Evolutionary conservation across 23 tunicate genomes (phyloP).

Genomic region (Trididemnum miniatum): DNA sequence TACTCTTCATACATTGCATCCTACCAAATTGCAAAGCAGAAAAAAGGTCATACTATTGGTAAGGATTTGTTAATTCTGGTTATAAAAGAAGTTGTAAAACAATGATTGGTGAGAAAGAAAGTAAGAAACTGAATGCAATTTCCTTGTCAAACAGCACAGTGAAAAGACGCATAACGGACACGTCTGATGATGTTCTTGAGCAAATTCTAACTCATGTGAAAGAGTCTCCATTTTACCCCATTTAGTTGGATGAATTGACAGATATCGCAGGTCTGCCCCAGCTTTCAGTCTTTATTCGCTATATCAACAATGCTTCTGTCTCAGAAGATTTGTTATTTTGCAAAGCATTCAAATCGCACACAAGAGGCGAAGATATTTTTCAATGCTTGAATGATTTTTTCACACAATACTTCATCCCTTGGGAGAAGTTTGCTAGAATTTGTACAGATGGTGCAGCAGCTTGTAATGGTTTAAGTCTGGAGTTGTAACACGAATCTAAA

Average conservation of each 20-base stretch:
- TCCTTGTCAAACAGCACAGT: constrained; percentile 33
- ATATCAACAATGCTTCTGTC: no score
- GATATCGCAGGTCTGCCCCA: constrained; percentile 48
- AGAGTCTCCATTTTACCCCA: constrained; percentile 42
- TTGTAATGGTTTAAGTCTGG: no score
- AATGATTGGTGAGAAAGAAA: constrained; percentile 44
- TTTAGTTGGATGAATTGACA: constrained; percentile 53
- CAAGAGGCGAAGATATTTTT: constrained; percentile 52
- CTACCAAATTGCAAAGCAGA: constrained; percentile 43
- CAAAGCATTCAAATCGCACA: no score
- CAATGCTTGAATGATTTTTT: constrained; percentile 30
- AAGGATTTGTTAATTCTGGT: constrained; percentile 38
- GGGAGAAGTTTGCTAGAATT: constrained; percentile 37
- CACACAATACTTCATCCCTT: constrained; percentile 16
- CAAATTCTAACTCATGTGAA: constrained; percentile 38
- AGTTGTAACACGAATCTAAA: constrained; percentile 30
- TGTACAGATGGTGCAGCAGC: no score
- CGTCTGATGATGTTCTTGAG: constrained; percentile 37
- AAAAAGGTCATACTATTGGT: constrained; percentile 36
- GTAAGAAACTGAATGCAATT: constrained; percentile 39
- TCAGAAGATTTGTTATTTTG: no score
- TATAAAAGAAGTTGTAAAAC: constrained; percentile 40
- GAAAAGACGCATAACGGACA: constrained; percentile 40
- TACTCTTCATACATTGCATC: constrained; percentile 35
- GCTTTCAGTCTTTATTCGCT: constrained; percentile 39